phyloP scores from a whole-genome alignment of 2,113 vertebrate species.

The Tyto alba region DNA sequence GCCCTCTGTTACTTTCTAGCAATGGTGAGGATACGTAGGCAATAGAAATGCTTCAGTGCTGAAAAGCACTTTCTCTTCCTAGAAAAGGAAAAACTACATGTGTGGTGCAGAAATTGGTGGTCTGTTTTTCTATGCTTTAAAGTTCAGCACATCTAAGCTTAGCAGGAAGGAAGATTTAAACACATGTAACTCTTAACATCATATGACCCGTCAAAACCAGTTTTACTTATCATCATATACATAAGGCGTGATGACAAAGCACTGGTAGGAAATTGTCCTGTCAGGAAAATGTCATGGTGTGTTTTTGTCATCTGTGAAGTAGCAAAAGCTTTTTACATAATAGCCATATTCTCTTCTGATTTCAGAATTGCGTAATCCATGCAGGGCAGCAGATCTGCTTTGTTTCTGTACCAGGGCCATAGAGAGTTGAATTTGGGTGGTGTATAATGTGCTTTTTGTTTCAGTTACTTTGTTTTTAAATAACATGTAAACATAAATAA shows the following conservation, averaged over 20 bases:
- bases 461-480: conserved; percentile 4
- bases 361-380: not conserved
- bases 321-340: conserved; percentile 53
- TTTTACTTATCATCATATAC: conserved; percentile 20
- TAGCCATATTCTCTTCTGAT: not conserved
- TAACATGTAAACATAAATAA: not conserved
- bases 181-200: not conserved
- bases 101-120: not conserved
- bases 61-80: not conserved
- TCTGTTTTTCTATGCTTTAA: not conserved
- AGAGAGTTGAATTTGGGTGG: not conserved
- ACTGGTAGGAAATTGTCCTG: conserved; percentile 53
- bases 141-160: not conserved
- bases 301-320: conserved; percentile 56
- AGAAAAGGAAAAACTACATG: not conserved
- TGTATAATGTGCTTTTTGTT: conserved; percentile 21
- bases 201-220: conserved; percentile 13
- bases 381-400: not conserved
- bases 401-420: not conserved
- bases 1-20: not conserved
- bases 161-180: not conserved
- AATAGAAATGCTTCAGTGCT: not conserved
- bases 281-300: conserved; percentile 45
- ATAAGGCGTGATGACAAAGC: conserved; percentile 17
- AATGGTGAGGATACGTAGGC: not conserved